These are phyloP conservation scores for Diprion similis DNA, from an alignment of 1,140 invertebrate species.

Conservation along the genomic window DNA sequence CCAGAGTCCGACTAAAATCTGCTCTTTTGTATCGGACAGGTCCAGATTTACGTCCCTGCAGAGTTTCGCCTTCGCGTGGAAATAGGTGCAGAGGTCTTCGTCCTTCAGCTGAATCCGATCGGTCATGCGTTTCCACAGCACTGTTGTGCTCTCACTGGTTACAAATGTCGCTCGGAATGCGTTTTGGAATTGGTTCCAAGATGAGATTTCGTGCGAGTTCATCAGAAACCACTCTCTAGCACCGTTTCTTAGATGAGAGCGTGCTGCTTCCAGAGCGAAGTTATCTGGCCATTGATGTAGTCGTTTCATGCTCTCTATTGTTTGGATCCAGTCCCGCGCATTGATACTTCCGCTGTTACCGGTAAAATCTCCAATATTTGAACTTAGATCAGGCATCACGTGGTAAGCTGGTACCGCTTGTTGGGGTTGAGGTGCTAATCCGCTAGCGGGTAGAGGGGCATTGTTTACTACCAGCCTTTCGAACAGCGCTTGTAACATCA, in stretches of 20 bases:
- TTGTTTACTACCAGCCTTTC: not conserved
- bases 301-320: not conserved
- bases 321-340: slow-evolving; percentile 5
- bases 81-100: not conserved
- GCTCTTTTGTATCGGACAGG: not conserved
- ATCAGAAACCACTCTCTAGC: slow-evolving; percentile 10
- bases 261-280: slow-evolving; percentile 1
- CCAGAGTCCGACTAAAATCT: not conserved
- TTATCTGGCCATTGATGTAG: slow-evolving; percentile 6
- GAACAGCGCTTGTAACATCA: too few species aligned
- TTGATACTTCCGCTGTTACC: not conserved
- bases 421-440: not conserved
- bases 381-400: slow-evolving; percentile 6
- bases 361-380: not conserved
- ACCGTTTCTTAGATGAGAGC: slow-evolving; percentile 1
- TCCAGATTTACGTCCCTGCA: not conserved
- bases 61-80: not conserved
- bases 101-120: not conserved
- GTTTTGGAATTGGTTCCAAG: not conserved
- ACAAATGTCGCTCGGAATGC: not conserved
- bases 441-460: too few species aligned
- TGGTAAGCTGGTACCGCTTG: not conserved
- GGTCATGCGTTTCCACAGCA: not conserved
- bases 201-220: not conserved
- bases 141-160: not conserved